Evolutionary conservation across 1,140 invertebrate genomes (phyloP).

Genomic region (Lasioglossum baleicum): DNA sequence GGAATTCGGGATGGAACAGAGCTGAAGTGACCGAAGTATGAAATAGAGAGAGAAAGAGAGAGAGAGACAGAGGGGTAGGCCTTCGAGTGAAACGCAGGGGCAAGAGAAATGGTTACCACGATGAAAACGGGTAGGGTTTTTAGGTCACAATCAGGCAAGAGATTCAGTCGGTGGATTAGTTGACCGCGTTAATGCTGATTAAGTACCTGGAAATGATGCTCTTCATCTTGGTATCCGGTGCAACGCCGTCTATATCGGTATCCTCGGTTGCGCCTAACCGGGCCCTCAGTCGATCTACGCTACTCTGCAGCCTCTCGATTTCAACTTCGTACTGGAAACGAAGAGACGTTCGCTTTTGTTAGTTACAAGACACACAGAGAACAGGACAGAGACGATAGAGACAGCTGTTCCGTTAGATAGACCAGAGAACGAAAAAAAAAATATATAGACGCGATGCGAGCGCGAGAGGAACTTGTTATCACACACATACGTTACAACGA

Average conservation of each 20-base stretch:
- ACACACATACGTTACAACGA: constrained; percentile 11
- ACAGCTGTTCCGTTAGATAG: constrained; percentile 37
- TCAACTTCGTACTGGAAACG: constrained; percentile 85
- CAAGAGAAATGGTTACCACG: constrained; percentile 26
- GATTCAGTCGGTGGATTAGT: constrained; percentile 59
- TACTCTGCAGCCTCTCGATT: constrained; percentile 88
- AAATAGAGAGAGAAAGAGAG: background rate
- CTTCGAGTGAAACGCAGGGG: constrained; percentile 46
- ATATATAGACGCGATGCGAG: background rate
- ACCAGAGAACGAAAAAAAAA: background rate
- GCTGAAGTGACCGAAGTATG: constrained; percentile 47
- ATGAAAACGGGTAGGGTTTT: constrained; percentile 35
- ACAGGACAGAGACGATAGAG: background rate
- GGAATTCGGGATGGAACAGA: constrained; percentile 7
- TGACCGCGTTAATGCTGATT: constrained; percentile 58
- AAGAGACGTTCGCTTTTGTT: constrained; percentile 71
- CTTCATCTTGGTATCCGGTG: constrained; percentile 87
- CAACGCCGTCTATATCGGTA: constrained; percentile 81
- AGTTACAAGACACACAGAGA: constrained; percentile 69
- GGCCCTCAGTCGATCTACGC: constrained; percentile 86
- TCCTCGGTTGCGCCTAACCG: constrained; percentile 75
- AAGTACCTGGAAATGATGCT: constrained; percentile 88
- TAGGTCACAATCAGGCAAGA: constrained; percentile 71
- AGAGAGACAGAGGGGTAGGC: background rate
- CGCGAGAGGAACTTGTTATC: constrained; percentile 47